These are phyloP conservation scores for Cryptomyrus ogoouensis DNA, from an alignment of 2,113 vertebrate species.

Conservation along the genomic window DNA sequence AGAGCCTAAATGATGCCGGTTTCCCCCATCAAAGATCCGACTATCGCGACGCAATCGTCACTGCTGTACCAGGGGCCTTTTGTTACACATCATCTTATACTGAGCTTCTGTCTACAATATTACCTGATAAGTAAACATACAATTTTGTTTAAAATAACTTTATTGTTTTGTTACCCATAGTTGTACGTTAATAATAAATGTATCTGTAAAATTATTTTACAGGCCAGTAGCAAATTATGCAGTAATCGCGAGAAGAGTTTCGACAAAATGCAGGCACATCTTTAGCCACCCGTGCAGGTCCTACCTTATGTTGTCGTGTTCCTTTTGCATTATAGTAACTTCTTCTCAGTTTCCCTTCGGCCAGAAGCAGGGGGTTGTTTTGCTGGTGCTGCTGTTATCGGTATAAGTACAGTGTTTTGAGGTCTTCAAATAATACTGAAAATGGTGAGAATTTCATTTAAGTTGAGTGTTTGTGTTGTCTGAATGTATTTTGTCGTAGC, in stretches of 20 bases:
- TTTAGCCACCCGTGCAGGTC: constrained; percentile 39
- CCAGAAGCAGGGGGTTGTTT: background rate
- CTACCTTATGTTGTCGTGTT: constrained; percentile 61
- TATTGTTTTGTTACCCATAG: background rate
- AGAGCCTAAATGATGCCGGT: constrained; percentile 55
- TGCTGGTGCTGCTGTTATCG: background rate
- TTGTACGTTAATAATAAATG: background rate
- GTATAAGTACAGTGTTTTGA: background rate
- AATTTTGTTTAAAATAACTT: background rate
- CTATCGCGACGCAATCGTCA: background rate
- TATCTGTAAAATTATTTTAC: background rate
- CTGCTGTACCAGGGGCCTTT: background rate
- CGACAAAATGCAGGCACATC: constrained; percentile 39
- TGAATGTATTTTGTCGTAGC: background rate
- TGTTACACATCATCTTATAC: constrained; percentile 47
- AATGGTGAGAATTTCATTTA: constrained; percentile 14
- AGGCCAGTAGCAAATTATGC: background rate
- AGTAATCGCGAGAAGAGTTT: background rate
- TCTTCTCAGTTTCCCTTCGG: constrained; percentile 30
- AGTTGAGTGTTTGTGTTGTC: background rate
- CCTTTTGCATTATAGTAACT: constrained; percentile 59
- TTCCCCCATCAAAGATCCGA: constrained; percentile 11
- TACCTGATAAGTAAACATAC: background rate
- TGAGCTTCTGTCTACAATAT: background rate
- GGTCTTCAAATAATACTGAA: background rate